A percentile compares a stretch with the other conserved stretches of the same genome.
phyloP scores from a whole-genome alignment of 1,140 invertebrate species.

The Neodiprion virginianus region DNA sequence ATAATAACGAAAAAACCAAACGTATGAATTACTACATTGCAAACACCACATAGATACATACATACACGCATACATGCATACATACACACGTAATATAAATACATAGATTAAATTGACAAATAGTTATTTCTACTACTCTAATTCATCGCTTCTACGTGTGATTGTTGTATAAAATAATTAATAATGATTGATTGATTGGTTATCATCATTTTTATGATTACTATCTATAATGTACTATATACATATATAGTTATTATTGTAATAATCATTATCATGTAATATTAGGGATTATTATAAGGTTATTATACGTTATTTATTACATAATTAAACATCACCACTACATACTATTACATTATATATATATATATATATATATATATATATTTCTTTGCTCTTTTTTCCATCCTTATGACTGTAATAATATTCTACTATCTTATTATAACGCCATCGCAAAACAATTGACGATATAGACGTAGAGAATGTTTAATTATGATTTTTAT shows the following conservation, averaged over 20 bases:
- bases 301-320: slow-evolving; percentile 11
- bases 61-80: slow-evolving; percentile 26
- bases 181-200: slow-evolving; percentile 52
- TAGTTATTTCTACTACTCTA: slow-evolving; percentile 63
- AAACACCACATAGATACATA: slow-evolving; percentile 35
- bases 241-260: slow-evolving; percentile 19
- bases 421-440: too few relatives aligned
- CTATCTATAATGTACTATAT: slow-evolving; percentile 28
- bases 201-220: slow-evolving; percentile 32
- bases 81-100: slow-evolving; percentile 20
- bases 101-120: slow-evolving; percentile 44
- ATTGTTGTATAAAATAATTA: slow-evolving; percentile 59
- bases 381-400: too few relatives aligned
- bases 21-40: slow-evolving; percentile 50
- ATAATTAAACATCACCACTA: slow-evolving; percentile 11
- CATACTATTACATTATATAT: neutral
- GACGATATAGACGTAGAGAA: too few relatives aligned
- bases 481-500: slow-evolving; percentile 13
- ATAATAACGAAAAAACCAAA: slow-evolving; percentile 32
- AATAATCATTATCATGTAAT: slow-evolving; percentile 26
- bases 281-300: slow-evolving; percentile 11
- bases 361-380: neutral
- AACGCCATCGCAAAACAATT: too few relatives aligned
- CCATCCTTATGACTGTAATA: too few relatives aligned
- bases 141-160: slow-evolving; percentile 62